Conservation (phyloP, 2,113 vertebrate genomes). For the Herpetotheres cachinnans region DNA sequence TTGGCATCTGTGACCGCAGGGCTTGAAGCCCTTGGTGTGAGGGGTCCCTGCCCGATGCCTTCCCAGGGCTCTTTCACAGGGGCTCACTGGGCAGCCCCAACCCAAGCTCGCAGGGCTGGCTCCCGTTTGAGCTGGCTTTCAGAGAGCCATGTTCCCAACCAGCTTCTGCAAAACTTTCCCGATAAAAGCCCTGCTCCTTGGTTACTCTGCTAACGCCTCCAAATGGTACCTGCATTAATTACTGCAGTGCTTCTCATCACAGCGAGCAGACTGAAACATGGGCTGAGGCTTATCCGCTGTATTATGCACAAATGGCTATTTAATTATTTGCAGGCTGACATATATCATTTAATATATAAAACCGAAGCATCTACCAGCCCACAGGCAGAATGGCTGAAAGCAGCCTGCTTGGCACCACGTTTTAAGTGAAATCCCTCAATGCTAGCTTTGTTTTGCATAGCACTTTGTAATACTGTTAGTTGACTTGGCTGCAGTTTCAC, state of each 20-base stretch:
- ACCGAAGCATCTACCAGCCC: neutral
- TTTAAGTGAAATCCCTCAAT: neutral
- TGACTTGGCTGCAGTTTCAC: constrained; percentile 62
- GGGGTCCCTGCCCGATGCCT: neutral
- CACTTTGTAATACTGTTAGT: constrained; percentile 47
- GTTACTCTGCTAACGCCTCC: no score
- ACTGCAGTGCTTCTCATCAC: neutral
- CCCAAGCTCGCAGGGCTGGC: neutral
- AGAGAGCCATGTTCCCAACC: accelerated
- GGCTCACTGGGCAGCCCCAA: neutral
- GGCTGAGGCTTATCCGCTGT: neutral
- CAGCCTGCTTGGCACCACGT: neutral
- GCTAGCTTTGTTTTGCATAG: constrained; percentile 56
- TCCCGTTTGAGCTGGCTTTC: neutral
- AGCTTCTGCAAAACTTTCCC: neutral
- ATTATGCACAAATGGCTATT: neutral
- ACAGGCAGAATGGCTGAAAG: neutral
- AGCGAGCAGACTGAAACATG: accelerated
- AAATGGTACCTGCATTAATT: accelerated
- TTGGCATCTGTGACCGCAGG: neutral
- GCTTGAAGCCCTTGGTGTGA: accelerated
- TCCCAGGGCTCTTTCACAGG: neutral
- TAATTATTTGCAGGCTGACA: neutral
- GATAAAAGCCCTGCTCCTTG: neutral
- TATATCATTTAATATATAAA: neutral